phyloP scores from a whole-genome alignment of 2,888 invertebrate genomes.

The Spialia ferax region DNA sequence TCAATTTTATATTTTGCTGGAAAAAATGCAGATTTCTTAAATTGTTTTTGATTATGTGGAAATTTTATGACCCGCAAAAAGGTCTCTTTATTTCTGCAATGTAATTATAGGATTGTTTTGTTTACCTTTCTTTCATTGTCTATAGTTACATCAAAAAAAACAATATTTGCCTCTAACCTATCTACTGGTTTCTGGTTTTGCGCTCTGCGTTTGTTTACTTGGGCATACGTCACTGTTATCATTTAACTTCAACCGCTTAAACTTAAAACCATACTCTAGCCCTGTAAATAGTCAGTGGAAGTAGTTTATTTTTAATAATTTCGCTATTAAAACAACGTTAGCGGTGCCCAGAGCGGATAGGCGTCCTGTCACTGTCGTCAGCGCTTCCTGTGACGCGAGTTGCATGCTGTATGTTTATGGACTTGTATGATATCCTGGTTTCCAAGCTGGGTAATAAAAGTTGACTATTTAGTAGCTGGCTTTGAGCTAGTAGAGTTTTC shows the following conservation, averaged over 20 bases:
- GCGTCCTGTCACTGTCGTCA: constrained; percentile 28
- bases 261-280: not conserved
- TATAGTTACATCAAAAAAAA: no score
- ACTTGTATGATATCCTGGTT: not conserved
- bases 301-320: constrained; percentile 21
- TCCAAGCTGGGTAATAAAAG: not conserved
- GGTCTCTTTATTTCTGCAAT: no score
- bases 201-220: no score
- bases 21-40: no score
- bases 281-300: not conserved
- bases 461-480: not conserved
- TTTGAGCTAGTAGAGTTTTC: not conserved
- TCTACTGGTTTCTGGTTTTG: no score
- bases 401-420: constrained; percentile 15
- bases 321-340: constrained; percentile 22
- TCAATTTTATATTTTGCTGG: no score
- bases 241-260: not conserved
- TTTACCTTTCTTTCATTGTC: no score
- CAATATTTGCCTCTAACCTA: no score
- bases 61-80: no score
- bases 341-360: constrained; percentile 27
- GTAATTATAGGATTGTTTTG: no score
- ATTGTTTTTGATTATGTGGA: no score
- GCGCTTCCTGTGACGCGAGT: constrained; percentile 34
- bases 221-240: no score